Evolutionary conservation across 2,797 vertebrate species (phyloP).

Genomic region (Heteromormyrus szaboi): DNA sequence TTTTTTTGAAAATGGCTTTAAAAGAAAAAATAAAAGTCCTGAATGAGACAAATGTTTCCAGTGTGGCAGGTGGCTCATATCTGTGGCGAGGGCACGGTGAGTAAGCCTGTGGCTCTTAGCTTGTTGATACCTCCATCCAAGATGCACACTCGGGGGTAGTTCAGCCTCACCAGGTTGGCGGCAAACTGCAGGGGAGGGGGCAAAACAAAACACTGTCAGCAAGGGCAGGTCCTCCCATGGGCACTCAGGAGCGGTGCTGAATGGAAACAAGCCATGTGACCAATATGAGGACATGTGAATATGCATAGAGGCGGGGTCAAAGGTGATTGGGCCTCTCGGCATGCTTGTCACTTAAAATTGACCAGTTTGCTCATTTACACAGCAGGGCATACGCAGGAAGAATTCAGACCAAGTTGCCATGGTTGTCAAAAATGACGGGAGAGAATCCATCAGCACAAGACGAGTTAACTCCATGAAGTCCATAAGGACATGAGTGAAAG

Average conservation of each 20-base stretch:
- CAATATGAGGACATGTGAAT: neutral
- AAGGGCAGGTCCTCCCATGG: neutral
- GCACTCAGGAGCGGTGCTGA: neutral
- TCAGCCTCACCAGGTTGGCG: conserved; percentile 82
- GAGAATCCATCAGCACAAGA: neutral
- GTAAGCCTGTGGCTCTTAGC: conserved; percentile 88
- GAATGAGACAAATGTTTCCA: neutral
- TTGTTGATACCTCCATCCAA: conserved; percentile 95
- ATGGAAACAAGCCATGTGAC: neutral
- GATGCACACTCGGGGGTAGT: conserved; percentile 82
- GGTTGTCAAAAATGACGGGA: neutral
- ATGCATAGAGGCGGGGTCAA: neutral
- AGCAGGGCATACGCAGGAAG: neutral
- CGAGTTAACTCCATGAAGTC: neutral
- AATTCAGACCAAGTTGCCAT: neutral
- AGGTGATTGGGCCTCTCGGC: neutral
- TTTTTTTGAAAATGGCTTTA: neutral
- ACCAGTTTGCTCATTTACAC: neutral
- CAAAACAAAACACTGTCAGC: neutral
- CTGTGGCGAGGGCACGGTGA: conserved; percentile 90
- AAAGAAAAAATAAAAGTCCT: neutral
- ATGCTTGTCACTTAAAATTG: neutral
- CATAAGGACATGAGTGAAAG: neutral
- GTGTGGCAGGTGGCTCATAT: conserved; percentile 63
- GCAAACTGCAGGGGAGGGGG: conserved; percentile 1